Evolutionary conservation across 1,140 invertebrate species (phyloP), one percentile per base, ranked within the genome.

Genomic region (Nephila pilipes): DNA sequence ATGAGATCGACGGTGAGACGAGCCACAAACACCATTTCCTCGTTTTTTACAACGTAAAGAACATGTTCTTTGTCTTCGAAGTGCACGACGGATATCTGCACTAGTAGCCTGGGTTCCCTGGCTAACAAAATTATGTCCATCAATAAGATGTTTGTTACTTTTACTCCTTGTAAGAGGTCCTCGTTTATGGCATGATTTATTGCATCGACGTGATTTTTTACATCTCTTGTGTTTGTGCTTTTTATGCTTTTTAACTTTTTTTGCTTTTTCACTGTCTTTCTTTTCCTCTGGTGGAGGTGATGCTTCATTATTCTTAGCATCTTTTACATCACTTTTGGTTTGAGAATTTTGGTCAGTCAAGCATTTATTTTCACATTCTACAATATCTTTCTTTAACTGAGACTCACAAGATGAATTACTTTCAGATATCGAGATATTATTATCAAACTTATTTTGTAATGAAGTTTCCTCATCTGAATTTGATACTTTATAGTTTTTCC

Each of bases 61-160:
- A 22, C 85, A 87, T 18, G 25, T 57, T 58, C 63, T 93, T 60
- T 69, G 55, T 20, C 32, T 75, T n/a, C 69, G 75, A 4, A 87
- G 32, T 16, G 83, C 36, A 46, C 85, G 91, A 1, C 85, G 60
- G 6, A 93, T 93, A 46, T 93, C 91, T 25, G 83, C 91, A 93
- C 91, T 93, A 1, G 83, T 93, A 20, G 91, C 91, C 63, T 87
- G 83, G 25, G 91, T 93, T 25, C 91, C 91, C 38, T 93, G 83
- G 20, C 91, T 93, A 1, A 90, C 88, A 22, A 58, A 10, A 36
- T 90, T 80, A 36, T 79, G 32, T 75, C n/a, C 65, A 10, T 79
- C 46, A 57, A 22, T 16, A 16, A 36, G 32, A 38, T 36, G 14
- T 55, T 22, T 63, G n/a, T 12, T 65, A 29, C 63, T 88, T 46